Evolutionary conservation across 2,797 vertebrate species (phyloP).

Genomic region (Enteromius thamalakanensis): DNA sequence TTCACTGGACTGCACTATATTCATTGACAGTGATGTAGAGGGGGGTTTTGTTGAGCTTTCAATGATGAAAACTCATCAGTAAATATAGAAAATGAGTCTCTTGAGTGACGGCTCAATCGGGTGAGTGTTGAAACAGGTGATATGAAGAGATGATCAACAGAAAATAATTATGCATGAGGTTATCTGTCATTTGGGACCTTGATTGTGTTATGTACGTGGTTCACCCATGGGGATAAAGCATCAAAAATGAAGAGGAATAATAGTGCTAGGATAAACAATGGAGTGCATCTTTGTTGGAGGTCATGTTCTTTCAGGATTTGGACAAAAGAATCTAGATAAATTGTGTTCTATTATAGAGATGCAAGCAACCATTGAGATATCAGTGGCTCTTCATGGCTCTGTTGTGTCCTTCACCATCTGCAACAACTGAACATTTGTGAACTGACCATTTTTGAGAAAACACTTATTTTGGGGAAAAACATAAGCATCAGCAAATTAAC

Average conservation of each 20-base stretch:
- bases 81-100: constrained; percentile 32
- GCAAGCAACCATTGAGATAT: constrained; percentile 7
- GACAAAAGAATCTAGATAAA: constrained; percentile 13
- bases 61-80: constrained; percentile 20
- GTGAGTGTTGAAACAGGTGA: constrained; percentile 13
- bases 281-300: constrained; percentile 8
- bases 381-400: not conserved
- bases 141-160: constrained; percentile 23
- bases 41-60: constrained; percentile 11
- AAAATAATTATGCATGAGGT: constrained; percentile 22
- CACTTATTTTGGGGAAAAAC: not conserved
- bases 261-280: constrained; percentile 18
- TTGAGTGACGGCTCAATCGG: constrained; percentile 9
- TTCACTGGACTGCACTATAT: not conserved
- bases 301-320: constrained; percentile 4
- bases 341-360: not conserved
- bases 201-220: not conserved
- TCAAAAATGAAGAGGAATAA: constrained; percentile 7
- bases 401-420: constrained; percentile 12
- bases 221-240: constrained; percentile 1
- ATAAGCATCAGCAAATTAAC: not conserved
- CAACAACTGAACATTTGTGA: not conserved
- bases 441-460: constrained; percentile 7
- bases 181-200: constrained; percentile 24
- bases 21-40: not conserved